Conservation (phyloP, 2,113 vertebrate genomes). For the Xiphophorus maculatus region DNA sequence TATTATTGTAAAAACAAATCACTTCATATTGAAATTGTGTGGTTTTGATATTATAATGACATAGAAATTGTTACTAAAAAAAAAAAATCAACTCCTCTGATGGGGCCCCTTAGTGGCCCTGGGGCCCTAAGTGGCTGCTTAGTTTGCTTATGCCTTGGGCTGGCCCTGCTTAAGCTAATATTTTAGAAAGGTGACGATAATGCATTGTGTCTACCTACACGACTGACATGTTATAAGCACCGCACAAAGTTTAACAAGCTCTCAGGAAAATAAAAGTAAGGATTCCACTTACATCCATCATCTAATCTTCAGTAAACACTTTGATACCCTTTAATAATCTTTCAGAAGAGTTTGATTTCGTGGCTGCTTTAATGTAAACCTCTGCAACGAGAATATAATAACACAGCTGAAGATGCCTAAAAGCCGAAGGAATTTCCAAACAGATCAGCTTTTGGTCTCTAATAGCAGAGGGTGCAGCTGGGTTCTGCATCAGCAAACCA, state of each 20-base stretch:
- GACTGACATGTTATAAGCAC: neutral
- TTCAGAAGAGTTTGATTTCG: neutral
- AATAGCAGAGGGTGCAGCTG: slow-evolving; percentile 43
- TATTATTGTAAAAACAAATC: no score
- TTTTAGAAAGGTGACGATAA: no score
- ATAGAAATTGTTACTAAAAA: no score
- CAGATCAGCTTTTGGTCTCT: neutral
- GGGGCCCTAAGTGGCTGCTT: no score
- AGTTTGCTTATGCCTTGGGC: no score
- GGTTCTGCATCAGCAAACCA: slow-evolving; percentile 51
- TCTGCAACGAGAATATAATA: neutral
- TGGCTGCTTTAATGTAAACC: neutral
- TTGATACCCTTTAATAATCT: neutral
- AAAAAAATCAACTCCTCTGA: no score
- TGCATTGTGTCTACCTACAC: neutral
- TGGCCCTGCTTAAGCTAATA: no score
- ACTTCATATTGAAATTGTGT: no score
- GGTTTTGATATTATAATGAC: no score
- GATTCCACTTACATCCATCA: neutral
- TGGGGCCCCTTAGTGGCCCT: no score
- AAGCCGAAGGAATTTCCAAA: neutral
- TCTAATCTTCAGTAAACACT: neutral
- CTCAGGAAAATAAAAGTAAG: neutral
- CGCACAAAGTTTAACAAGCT: neutral
- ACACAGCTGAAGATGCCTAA: neutral